Base-by-base conservation (phyloP, 2,888 invertebrate genomes). In the Clusia tigrina region DNA sequence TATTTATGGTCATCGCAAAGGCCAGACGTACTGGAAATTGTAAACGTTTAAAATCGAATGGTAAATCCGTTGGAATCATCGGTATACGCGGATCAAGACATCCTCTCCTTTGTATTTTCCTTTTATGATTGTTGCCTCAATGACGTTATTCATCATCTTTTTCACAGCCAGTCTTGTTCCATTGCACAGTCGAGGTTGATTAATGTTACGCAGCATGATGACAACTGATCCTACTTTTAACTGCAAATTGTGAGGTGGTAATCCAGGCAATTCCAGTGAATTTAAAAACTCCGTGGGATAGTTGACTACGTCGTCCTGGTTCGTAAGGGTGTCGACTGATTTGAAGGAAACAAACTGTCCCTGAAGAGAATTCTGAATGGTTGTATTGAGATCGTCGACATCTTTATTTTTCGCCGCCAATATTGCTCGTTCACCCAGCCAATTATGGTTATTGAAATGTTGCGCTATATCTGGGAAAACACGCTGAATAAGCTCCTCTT, bases 1-100 rank as follows among this genome's bases (percentile, higher is more conserved):
- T 79, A 66, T 78, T 78, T 24, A 77, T 78, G 1, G 74, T 73
- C 58, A 77, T 75, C 12, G 76, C 73, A 66, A 76, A 77, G 37
- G 72, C 75, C 3, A 77, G 57, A 54, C 75, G 68, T 26, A 77
- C 65, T 5, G 77, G 75, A 68, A 77, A 79, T 64, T 81, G 78
- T n/a, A 75, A 15, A 25, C 76, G 65, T 67, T 74, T 78, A 59
- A 80, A 79, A 59, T 70, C 60, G 46, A 80, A 71, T 63, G 76
- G 75, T 58, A 73, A 57, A 66, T 79, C 75, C 2, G 67, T 76
- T 55, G 74, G 74, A 58, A 80, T 78, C 69, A 78, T 73, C 54
- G 78, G 78, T 32, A 79, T 78, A 20, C 74, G 68, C 66, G 77
- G 76, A 80, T 67, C 9, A 74, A 66, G 17, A 77, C 72, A 52